phyloP scores from a whole-genome alignment of 2,113 vertebrate species.

The Naja naja region DNA sequence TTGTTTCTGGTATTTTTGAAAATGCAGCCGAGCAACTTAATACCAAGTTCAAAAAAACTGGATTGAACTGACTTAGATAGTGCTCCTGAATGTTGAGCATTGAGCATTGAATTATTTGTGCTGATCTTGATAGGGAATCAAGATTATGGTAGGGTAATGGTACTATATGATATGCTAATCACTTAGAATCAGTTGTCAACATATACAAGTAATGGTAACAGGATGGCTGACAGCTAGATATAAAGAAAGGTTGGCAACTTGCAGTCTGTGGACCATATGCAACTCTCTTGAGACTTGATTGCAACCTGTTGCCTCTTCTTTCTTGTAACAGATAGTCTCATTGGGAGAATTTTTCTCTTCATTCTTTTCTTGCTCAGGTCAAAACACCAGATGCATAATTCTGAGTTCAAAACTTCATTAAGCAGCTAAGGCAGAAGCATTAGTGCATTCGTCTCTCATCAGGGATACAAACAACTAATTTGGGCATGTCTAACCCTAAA shows the following conservation, averaged over 20 bases:
- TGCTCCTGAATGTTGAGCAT: background rate
- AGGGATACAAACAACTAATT: background rate
- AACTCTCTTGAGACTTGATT: background rate
- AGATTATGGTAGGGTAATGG: background rate
- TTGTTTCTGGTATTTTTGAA: background rate
- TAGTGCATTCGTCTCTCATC: background rate
- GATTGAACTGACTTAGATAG: background rate
- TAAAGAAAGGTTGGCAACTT: background rate
- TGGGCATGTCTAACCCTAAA: background rate
- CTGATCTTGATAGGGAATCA: background rate
- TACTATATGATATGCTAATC: background rate
- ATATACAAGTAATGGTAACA: no score
- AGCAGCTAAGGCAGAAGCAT: background rate
- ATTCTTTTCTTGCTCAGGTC: background rate
- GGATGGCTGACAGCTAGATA: background rate
- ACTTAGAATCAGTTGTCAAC: background rate
- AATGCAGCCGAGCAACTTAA: background rate
- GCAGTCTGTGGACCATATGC: background rate
- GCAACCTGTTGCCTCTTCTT: background rate
- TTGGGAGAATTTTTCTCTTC: background rate
- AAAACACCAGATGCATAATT: background rate
- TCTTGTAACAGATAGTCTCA: background rate
- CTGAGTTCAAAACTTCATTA: background rate
- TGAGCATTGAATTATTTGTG: background rate
- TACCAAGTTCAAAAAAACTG: background rate